Base-by-base conservation (phyloP, 2,888 invertebrate species). In the Laothoe populi region DNA sequence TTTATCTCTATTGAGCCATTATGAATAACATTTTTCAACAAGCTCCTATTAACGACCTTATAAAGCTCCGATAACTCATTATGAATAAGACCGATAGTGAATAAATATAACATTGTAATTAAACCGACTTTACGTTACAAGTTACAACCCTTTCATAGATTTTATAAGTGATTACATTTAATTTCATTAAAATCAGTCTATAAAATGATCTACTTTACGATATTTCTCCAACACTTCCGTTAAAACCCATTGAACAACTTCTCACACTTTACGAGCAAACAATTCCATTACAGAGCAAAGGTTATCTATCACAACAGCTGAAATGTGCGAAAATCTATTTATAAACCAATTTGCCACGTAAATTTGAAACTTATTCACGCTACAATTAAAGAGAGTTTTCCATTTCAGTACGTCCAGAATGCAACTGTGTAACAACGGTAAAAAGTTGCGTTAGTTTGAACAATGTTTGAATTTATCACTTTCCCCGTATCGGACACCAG, bases 391-490 rank as follows among this genome's bases (percentile, higher is more conserved):
- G 10, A 11, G 16, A 19, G 19, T 35, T 35, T 53, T 11, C 31
- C 35, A 19, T 19, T 35, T 19, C 11, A 19, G 11, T 11, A 0
- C 0, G 53, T 3, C 0, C 11, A 19, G 53, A 19, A 53, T 53
- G 53, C 60, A 53, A 61, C 60, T 53, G 35, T 61, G 68, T 76
- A 75, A 72, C 73, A 71, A 64, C 68, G 65, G 59, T 72, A 78
- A 78, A 79, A 79, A 77, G 68, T 74, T 62, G 64, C 60, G 42
- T 68, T 64, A 65, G 69, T 70, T 71, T 70, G 70, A 66, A 65
- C 74, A 74, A 73, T 74, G 77, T 79, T 38, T 78, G 75, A 77
- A 82, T 81, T 83, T 79, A 78, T 83, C 82, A 87, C 87, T 87
- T 87, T 87, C 86, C 80, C 79, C 76, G 75, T 78, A 74, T 78